A percentile compares a stretch with the other conserved stretches of the same genome.
Conservation (phyloP, 1,140 invertebrate species). For the Ceratoteleas bidentatus region DNA sequence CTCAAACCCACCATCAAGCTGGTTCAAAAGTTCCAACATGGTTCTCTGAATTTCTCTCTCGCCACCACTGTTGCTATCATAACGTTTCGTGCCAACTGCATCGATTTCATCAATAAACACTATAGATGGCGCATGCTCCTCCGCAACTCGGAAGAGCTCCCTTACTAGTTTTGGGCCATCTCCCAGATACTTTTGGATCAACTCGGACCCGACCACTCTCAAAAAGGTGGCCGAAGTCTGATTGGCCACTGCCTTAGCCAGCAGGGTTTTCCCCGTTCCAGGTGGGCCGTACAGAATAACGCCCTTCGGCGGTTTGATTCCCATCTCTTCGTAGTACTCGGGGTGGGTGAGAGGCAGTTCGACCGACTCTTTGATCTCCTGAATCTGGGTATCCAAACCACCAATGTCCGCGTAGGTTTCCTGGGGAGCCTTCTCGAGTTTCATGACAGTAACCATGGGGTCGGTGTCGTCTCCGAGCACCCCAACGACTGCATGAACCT, state of each 20-base stretch:
- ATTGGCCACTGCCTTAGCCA: slow-evolving; percentile 99
- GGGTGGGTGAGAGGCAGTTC: slow-evolving; percentile 99
- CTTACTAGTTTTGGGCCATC: slow-evolving; percentile 99
- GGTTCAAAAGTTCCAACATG: slow-evolving; percentile 99
- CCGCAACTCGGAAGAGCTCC: slow-evolving; percentile 98
- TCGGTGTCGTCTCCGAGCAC: slow-evolving; percentile 99
- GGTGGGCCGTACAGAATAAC: slow-evolving; percentile 99
- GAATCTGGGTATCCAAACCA: slow-evolving; percentile 99
- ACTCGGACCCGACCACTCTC: slow-evolving; percentile 98
- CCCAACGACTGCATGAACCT: slow-evolving; percentile 99
- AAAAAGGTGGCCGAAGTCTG: slow-evolving; percentile 99
- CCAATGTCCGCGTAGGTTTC: slow-evolving; percentile 99
- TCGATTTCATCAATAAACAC: slow-evolving; percentile 99
- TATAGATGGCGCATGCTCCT: slow-evolving; percentile 99
- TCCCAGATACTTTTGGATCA: slow-evolving; percentile 99
- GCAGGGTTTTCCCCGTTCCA: slow-evolving; percentile 98
- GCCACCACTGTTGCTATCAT: slow-evolving; percentile 99
- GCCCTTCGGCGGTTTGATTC: slow-evolving; percentile 99
- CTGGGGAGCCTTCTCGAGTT: slow-evolving; percentile 99
- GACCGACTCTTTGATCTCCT: slow-evolving; percentile 99
- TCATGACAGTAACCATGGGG: slow-evolving; percentile 99
- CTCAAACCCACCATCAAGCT: slow-evolving; percentile 92
- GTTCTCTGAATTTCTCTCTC: slow-evolving; percentile 99
- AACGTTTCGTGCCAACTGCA: slow-evolving; percentile 99
- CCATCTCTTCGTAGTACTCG: slow-evolving; percentile 99